Percentiles rank a stretch among this genome's conserved stretches.
These are phyloP conservation scores for Caenorhabditis plicata DNA, from an alignment of 2,888 invertebrate genomes.

Conservation along the genomic window DNA sequence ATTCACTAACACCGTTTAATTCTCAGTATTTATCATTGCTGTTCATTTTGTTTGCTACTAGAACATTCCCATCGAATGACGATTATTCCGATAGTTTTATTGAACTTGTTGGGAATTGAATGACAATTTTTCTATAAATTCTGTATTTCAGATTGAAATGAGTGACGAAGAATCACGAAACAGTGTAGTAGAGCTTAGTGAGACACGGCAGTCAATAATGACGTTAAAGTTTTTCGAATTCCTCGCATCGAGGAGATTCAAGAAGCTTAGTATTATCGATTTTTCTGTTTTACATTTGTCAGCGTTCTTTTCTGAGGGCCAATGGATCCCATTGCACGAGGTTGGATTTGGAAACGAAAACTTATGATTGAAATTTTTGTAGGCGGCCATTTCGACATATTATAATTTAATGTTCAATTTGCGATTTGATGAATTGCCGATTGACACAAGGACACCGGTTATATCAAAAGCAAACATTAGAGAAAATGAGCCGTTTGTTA, in stretches of 20 bases:
- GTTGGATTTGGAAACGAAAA: no score
- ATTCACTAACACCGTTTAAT: constrained; percentile 15
- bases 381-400: constrained; percentile 33
- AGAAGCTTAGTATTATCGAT: no score
- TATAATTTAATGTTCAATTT: constrained; percentile 43
- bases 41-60: constrained; percentile 27
- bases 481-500: constrained; percentile 41
- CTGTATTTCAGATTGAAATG: not conserved
- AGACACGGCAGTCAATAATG: no score
- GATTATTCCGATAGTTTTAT: constrained; percentile 15
- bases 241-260: constrained; percentile 34
- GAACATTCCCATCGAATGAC: constrained; percentile 23
- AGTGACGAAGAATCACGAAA: not conserved
- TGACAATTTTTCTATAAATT: constrained; percentile 3
- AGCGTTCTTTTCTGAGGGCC: constrained; percentile 31
- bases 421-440: constrained; percentile 44
- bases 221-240: constrained; percentile 38
- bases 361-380: no score
- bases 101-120: constrained; percentile 9
- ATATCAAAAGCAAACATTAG: constrained; percentile 18
- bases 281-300: no score
- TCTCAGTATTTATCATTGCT: constrained; percentile 26
- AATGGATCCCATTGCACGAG: constrained; percentile 36
- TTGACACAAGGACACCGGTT: constrained; percentile 26
- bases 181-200: no score